phyloP scores from a whole-genome alignment of 2,113 vertebrate species.

The Oncorhynchus kisutch region DNA sequence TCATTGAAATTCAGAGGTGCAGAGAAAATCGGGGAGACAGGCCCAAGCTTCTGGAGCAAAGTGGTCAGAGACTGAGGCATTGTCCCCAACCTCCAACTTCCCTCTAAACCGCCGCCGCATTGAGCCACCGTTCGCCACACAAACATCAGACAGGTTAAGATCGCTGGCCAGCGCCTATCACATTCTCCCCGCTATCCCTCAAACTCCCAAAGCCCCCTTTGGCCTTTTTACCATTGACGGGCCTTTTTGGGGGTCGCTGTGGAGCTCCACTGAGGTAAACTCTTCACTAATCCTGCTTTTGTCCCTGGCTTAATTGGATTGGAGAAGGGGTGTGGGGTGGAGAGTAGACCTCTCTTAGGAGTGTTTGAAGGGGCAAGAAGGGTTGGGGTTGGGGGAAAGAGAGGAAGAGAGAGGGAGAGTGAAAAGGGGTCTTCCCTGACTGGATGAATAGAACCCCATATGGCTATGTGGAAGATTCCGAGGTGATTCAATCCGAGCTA shows the following conservation, averaged over 20 bases:
- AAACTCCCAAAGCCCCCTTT: constrained; percentile 75
- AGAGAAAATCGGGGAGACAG: constrained; percentile 90
- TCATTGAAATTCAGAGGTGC: constrained; percentile 80
- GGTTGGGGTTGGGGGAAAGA: constrained; percentile 76
- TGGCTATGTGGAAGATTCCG: constrained; percentile 80
- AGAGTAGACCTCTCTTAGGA: constrained; percentile 87
- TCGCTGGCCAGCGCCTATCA: constrained; percentile 86
- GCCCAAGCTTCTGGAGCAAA: constrained; percentile 71
- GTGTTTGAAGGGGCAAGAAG: constrained; percentile 60
- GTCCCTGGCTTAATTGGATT: constrained; percentile 96
- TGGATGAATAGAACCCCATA: constrained; percentile 70
- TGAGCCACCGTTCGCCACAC: constrained; percentile 68
- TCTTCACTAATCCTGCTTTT: constrained; percentile 98
- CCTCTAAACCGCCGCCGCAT: constrained; percentile 1
- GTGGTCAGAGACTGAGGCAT: constrained; percentile 79
- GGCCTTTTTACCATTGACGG: constrained; percentile 66
- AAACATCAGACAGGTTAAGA: constrained; percentile 92
- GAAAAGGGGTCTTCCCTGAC: constrained; percentile 74
- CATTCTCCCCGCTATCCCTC: constrained; percentile 90
- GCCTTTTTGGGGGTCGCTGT: constrained; percentile 80
- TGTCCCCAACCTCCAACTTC: constrained; percentile 64
- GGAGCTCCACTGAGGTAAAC: constrained; percentile 90
- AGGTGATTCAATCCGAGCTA: constrained; percentile 83
- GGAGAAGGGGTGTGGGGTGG: constrained; percentile 89
- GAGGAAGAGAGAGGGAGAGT: constrained; percentile 78